phyloP scores from a whole-genome alignment of 2,797 vertebrate genomes.

The Anolis apletophallus region DNA sequence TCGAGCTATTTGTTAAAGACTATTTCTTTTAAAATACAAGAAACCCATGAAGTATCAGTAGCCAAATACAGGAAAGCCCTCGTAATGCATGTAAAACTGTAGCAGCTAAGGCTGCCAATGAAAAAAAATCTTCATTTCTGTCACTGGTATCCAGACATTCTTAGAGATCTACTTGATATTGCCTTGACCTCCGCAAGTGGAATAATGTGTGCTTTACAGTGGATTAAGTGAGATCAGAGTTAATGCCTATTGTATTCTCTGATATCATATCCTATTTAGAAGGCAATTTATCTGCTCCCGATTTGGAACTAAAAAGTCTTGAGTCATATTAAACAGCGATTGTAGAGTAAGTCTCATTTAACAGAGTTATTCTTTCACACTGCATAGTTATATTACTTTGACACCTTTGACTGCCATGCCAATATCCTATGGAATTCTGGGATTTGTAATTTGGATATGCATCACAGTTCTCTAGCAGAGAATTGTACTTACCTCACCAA shows the following conservation, averaged over 20 bases:
- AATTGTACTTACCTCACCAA: too few relatives aligned
- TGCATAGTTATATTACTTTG: too few relatives aligned
- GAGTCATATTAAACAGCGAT: not conserved
- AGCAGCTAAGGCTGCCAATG: not conserved
- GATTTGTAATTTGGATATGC: too few relatives aligned
- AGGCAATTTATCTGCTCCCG: slow-evolving; percentile 19
- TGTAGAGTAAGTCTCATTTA: not conserved
- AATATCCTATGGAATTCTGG: too few relatives aligned
- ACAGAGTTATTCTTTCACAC: too few relatives aligned
- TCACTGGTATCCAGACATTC: not conserved
- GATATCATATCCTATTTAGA: slow-evolving; percentile 25
- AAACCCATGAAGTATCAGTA: not conserved
- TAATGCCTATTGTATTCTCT: not conserved
- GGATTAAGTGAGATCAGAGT: slow-evolving; percentile 32
- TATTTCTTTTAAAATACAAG: slow-evolving; percentile 8
- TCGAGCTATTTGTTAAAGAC: not conserved
- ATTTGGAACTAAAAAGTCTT: slow-evolving; percentile 3
- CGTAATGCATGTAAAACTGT: slow-evolving; percentile 9
- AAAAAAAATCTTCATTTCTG: not conserved
- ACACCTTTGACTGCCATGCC: too few relatives aligned
- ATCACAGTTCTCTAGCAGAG: too few relatives aligned
- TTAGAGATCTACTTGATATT: slow-evolving; percentile 4
- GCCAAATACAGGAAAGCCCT: not conserved
- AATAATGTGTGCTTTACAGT: slow-evolving; percentile 22
- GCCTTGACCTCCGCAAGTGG: not conserved